A percentile compares a stretch with the other conserved stretches of the same genome.
Conservation (phyloP, 2,113 vertebrate genomes). For the Mustela lutreola region DNA sequence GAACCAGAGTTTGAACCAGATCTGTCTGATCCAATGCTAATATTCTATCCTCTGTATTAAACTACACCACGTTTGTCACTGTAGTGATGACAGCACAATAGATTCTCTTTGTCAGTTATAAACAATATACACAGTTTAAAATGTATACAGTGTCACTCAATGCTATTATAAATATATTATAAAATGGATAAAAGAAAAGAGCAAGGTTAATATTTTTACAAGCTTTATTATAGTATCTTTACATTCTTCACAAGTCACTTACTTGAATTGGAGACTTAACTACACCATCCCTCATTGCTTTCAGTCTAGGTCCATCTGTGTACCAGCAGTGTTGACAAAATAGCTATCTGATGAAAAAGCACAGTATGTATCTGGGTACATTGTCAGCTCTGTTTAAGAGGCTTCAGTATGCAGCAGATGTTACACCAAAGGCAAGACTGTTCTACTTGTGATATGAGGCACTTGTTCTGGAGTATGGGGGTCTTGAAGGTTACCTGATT, state of each 20-base stretch:
- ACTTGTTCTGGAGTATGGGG: background rate
- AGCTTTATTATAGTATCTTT: background rate
- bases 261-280: background rate
- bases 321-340: background rate
- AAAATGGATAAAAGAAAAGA: conserved; percentile 29
- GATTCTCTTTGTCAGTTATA: background rate
- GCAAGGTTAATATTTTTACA: background rate
- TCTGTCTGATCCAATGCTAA: background rate
- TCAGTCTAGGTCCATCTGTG: background rate
- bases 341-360: background rate
- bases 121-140: background rate
- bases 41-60: background rate
- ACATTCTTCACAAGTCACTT: conserved; percentile 29
- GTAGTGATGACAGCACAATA: background rate
- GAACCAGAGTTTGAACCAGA: background rate
- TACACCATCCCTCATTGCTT: background rate
- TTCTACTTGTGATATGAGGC: background rate
- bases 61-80: background rate
- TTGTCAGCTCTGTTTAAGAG: background rate
- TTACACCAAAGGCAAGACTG: background rate
- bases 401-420: background rate
- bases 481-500: background rate
- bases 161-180: background rate
- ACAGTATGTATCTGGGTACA: background rate
- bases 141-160: background rate